These are phyloP conservation scores for Pocillopora grandis DNA, from an alignment of 92 coral and sea anemone species.

Conservation along the genomic window DNA sequence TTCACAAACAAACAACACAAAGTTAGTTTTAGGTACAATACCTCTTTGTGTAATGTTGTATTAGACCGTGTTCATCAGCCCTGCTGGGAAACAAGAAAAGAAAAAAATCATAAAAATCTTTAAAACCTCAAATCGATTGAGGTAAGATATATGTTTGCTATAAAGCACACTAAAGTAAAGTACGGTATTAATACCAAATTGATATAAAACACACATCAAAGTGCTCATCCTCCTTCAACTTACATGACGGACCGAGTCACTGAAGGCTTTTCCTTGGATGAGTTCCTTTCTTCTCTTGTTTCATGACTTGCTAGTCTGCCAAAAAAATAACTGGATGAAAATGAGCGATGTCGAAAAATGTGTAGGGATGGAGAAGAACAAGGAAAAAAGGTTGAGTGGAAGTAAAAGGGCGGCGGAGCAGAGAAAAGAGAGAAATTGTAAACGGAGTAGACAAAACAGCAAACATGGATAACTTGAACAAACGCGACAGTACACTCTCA, in stretches of 20 bases:
- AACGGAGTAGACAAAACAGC: too few relatives aligned
- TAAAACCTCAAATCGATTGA: too few relatives aligned
- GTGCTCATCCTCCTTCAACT: neutral
- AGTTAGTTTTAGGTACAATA: conserved; percentile 11
- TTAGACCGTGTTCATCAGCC: conserved; percentile 61
- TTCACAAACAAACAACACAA: neutral
- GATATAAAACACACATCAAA: neutral
- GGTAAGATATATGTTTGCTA: too few relatives aligned
- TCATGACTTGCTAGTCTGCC: conserved; percentile 67
- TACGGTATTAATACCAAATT: too few relatives aligned
- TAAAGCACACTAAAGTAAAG: too few relatives aligned
- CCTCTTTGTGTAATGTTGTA: conserved; percentile 64
- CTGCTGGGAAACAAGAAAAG: neutral
- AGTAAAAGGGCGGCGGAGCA: neutral
- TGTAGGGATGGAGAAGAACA: neutral
- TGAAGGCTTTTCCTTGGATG: neutral
- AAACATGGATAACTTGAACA: too few relatives aligned
- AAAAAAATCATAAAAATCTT: neutral
- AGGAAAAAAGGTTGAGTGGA: neutral
- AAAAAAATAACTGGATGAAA: conserved; percentile 1
- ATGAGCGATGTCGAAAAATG: neutral
- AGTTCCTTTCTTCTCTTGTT: conserved; percentile 25
- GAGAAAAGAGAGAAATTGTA: neutral
- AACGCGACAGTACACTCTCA: too few relatives aligned
- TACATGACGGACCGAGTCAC: conserved; percentile 18